A percentile compares a stretch with the other conserved stretches of the same genome.
Evolutionary conservation across 2,888 invertebrate species (phyloP).

Genomic region (Aproaerema taeniolella): DNA sequence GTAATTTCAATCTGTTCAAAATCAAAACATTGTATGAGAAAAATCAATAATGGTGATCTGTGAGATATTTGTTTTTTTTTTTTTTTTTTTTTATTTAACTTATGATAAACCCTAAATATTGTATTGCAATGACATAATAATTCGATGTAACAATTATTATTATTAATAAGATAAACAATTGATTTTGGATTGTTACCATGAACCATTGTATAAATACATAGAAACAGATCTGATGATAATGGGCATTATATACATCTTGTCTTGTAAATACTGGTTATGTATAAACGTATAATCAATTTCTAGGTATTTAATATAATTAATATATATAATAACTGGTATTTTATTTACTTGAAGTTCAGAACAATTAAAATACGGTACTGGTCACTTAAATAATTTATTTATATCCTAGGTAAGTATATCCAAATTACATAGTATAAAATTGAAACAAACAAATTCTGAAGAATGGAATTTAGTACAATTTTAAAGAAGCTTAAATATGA

Average conservation of each 20-base stretch:
- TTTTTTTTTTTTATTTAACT: no score
- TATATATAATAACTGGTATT: no score
- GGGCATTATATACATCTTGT: constrained; percentile 27
- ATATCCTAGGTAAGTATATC: constrained; percentile 4
- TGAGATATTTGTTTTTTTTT: no score
- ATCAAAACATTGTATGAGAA: no score
- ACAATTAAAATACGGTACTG: background rate
- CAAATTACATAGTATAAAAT: background rate
- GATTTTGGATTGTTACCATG: no score
- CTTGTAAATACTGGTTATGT: constrained; percentile 28
- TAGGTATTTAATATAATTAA: constrained; percentile 15
- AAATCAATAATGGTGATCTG: no score
- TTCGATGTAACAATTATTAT: no score
- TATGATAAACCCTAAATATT: no score
- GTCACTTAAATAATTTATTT: constrained; percentile 32
- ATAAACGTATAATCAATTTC: constrained; percentile 19
- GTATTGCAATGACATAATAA: background rate
- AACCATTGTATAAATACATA: background rate
- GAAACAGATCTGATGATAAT: constrained; percentile 13
- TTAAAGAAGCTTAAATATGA: background rate
- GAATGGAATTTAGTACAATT: background rate
- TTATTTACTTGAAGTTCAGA: no score
- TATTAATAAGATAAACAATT: no score
- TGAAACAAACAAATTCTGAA: constrained; percentile 16
- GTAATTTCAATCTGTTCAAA: no score